Base-by-base conservation (phyloP, 1,140 invertebrate species). In the Hestina assimilis region DNA sequence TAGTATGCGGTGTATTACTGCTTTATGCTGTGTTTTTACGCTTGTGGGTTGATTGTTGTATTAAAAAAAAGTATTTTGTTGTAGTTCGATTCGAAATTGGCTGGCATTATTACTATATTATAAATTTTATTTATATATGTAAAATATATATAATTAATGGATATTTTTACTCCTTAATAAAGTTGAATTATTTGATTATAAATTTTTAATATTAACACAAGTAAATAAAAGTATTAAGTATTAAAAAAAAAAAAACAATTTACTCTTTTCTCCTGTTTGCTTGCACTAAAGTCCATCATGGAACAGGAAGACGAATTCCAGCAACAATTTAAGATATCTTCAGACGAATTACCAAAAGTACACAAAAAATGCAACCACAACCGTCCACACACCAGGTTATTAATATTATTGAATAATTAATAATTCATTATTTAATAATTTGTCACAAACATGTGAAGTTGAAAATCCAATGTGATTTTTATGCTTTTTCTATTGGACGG, bases 341-440 rank as follows among this genome's bases (percentile, higher is more conserved):
- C 61, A 9, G 79, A 69, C 46, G 83, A 87, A 55, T 75, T 84
- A 60, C 83, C 83, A 47, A 79, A 82, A 79, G 78, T 87, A 74
- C 83, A 87, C 70, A 69, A 69, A 72, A 80, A 78, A 77, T 75
- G 75, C 75, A 80, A 84, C 78, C 68, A 77, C 59, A 78, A 72
- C 82, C 83, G 83, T 84, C 83, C 83, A 79, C 73, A 82, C 73
- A 70, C 82, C 75, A 85, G 83, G 83, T 87, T 81, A 69, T 54
- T 60, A 55, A 56, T 62, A 35, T 55, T 63, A 60, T 52, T 63
- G 56, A 48, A 48, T 67, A 57, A 48, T 54, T 45, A 52, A 12
- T 48, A 48, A 24, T 40, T 26, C 20, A 42, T 38, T 50, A 50
- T 50, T 3, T 50, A 31, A 1, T 31, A 31, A 9, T 28, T 28